Evolutionary conservation across 2,113 vertebrate genomes (phyloP).

Genomic region (Oncorhynchus nerka): DNA sequence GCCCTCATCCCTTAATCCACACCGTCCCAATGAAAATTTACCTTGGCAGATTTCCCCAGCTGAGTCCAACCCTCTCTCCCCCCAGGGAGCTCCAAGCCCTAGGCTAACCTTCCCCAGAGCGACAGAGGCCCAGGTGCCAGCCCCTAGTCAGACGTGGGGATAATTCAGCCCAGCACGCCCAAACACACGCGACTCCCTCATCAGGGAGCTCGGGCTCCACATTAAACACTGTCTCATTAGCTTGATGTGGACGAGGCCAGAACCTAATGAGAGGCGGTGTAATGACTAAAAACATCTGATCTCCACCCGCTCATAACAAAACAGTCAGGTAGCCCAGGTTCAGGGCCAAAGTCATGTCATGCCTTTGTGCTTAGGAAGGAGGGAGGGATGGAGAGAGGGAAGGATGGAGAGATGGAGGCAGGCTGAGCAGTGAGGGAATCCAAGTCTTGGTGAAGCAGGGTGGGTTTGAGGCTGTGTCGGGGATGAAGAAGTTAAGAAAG

Average conservation of each 20-base stretch:
- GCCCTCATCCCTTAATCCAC: slow-evolving; percentile 45
- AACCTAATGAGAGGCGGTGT: slow-evolving; percentile 72
- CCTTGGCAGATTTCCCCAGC: slow-evolving; percentile 79
- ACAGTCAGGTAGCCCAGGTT: slow-evolving; percentile 67
- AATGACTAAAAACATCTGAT: slow-evolving; percentile 76
- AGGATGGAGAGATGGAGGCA: neutral
- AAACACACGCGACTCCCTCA: slow-evolving; percentile 71
- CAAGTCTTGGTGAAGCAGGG: slow-evolving; percentile 39
- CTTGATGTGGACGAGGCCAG: slow-evolving; percentile 63
- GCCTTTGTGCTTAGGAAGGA: slow-evolving; percentile 38
- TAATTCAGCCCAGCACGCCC: slow-evolving; percentile 78
- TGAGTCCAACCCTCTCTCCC: slow-evolving; percentile 77
- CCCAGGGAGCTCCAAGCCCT: slow-evolving; percentile 68
- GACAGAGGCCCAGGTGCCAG: slow-evolving; percentile 84
- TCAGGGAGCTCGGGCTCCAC: slow-evolving; percentile 59
- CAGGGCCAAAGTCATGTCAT: slow-evolving; percentile 74
- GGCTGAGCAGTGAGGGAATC: slow-evolving; percentile 52
- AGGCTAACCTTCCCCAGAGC: slow-evolving; percentile 70
- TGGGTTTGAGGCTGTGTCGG: neutral
- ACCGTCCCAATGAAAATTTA: slow-evolving; percentile 65
- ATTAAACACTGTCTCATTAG: slow-evolving; percentile 85
- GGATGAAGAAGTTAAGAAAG: neutral
- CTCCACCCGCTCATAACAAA: slow-evolving; percentile 66
- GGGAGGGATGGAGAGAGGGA: neutral
- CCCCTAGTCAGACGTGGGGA: slow-evolving; percentile 66